Conservation (phyloP, 1,140 invertebrate genomes). For the Microvelia longipes region DNA sequence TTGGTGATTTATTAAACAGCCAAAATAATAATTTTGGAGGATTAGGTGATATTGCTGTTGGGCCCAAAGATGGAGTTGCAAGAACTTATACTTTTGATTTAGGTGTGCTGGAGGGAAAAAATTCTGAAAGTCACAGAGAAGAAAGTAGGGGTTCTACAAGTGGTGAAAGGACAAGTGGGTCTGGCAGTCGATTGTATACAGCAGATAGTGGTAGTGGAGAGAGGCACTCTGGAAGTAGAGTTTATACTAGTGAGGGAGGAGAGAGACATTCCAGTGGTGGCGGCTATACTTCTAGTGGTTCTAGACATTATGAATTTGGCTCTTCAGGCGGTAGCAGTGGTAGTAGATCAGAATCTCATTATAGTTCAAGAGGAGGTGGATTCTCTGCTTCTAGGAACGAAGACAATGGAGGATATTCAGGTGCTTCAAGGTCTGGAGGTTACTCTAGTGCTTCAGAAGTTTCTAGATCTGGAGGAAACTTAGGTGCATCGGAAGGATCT, state of each 20-base stretch:
- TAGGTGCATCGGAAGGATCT: background rate
- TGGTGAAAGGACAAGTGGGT: background rate
- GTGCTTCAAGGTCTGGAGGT: background rate
- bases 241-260: too few species aligned
- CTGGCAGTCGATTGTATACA: too few species aligned
- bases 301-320: background rate
- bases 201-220: background rate
- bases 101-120: constrained; percentile 7
- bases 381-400: background rate
- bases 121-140: background rate
- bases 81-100: constrained; percentile 19
- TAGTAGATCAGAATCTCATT: background rate
- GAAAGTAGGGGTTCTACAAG: background rate
- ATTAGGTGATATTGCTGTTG: constrained; percentile 14
- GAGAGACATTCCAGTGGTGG: too few species aligned
- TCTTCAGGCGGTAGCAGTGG: background rate
- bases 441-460: too few species aligned
- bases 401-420: background rate
- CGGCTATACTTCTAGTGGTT: background rate
- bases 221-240: too few species aligned
- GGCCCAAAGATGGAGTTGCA: constrained; percentile 17
- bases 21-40: constrained; percentile 8
- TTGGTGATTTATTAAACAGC: constrained; percentile 2
- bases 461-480: background rate
- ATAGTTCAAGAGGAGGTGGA: background rate